Conservation (phyloP, 2,797 vertebrate genomes). For the Poeciliopsis presidionis region DNA sequence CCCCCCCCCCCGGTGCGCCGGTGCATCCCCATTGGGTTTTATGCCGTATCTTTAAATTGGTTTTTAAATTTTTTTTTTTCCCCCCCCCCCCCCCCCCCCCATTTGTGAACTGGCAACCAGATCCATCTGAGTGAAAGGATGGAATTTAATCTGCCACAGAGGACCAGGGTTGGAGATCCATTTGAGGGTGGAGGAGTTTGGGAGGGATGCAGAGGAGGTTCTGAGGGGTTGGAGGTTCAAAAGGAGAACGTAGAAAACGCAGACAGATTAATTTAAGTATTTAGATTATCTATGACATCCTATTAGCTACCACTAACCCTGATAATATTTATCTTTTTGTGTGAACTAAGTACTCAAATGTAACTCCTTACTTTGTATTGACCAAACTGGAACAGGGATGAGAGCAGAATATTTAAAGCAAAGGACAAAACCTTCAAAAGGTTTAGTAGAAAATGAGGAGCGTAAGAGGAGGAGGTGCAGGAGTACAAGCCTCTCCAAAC, state of each 20-base stretch:
- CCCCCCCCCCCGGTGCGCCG: no score
- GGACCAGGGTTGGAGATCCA: conserved; percentile 59
- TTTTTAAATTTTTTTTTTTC: not conserved
- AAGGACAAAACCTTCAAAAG: not conserved
- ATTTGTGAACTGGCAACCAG: conserved; percentile 8
- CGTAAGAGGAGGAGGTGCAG: conserved; percentile 26
- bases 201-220: conserved; percentile 36
- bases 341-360: conserved; percentile 21
- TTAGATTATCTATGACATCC: not conserved
- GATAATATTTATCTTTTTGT: conserved; percentile 8
- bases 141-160: conserved; percentile 33
- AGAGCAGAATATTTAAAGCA: not conserved
- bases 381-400: conserved; percentile 11
- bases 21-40: conserved; percentile 27
- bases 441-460: conserved; percentile 12
- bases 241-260: conserved; percentile 59
- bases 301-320: not conserved
- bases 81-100: accelerated
- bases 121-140: conserved; percentile 29
- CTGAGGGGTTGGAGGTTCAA: conserved; percentile 32
- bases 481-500: conserved; percentile 18
- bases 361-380: conserved; percentile 1
- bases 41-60: not conserved
- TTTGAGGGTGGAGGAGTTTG: conserved; percentile 14
- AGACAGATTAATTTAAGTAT: conserved; percentile 44